Conservation (phyloP, 2,888 invertebrate species). For the Nematopogon swammerdamellus region DNA sequence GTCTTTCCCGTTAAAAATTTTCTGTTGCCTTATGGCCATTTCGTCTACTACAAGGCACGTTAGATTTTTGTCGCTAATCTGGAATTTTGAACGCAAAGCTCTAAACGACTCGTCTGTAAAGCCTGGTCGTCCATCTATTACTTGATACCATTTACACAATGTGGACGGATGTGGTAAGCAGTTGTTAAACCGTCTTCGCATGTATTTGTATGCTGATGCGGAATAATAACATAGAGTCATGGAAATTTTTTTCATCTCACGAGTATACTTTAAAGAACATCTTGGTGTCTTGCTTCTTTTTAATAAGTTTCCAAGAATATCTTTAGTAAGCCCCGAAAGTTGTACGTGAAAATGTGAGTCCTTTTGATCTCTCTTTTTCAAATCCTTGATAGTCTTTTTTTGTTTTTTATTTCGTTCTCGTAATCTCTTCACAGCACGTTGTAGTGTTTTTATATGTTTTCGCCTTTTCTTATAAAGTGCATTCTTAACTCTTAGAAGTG, state of each 20-base stretch:
- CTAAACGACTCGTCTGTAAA: neutral
- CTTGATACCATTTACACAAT: neutral
- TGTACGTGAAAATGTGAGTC: neutral
- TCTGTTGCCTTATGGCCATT: constrained; percentile 10
- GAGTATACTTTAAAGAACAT: neutral
- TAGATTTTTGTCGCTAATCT: neutral
- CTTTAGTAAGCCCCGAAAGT: neutral
- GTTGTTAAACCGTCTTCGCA: neutral
- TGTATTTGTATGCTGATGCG: neutral
- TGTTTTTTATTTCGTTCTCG: neutral
- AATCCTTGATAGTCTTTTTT: neutral
- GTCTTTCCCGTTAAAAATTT: constrained; percentile 7
- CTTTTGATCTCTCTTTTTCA: too few species aligned
- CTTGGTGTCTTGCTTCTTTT: neutral
- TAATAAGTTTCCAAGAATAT: neutral
- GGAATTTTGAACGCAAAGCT: neutral
- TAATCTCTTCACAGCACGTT: neutral
- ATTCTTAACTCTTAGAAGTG: neutral
- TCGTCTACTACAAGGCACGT: constrained; percentile 9
- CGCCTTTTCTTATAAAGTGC: neutral
- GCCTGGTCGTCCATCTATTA: neutral
- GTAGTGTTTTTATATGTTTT: neutral
- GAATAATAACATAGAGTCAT: neutral
- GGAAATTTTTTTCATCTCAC: neutral
- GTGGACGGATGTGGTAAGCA: neutral